These are phyloP conservation scores for Trissonchulus latispiculum DNA, from an alignment of 2,888 invertebrate species.

Conservation along the genomic window DNA sequence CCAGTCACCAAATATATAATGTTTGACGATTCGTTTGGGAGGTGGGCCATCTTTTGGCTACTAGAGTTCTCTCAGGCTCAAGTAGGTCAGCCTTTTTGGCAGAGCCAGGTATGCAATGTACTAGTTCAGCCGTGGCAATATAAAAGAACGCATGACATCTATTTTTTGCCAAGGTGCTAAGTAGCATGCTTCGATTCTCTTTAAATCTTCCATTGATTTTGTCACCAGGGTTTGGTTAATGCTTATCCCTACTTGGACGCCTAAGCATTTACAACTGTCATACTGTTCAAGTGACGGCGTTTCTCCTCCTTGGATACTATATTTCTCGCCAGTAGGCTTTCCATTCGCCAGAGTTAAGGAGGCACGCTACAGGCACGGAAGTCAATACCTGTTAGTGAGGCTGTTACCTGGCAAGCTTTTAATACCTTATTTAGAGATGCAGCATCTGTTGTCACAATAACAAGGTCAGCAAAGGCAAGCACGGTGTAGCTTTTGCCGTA, in stretches of 20 bases:
- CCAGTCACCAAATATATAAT: slow-evolving; percentile 26
- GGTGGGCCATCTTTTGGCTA: slow-evolving; percentile 9
- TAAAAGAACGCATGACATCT: slow-evolving; percentile 31
- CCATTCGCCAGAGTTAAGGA: neutral
- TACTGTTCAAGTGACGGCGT: neutral
- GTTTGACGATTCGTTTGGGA: slow-evolving; percentile 24
- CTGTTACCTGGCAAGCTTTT: neutral
- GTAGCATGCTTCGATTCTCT: slow-evolving; percentile 21
- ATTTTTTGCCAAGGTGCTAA: slow-evolving; percentile 34
- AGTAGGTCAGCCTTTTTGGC: slow-evolving; percentile 22
- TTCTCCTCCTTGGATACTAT: neutral
- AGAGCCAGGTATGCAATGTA: neutral
- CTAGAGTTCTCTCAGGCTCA: slow-evolving; percentile 19
- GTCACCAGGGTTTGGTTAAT: neutral
- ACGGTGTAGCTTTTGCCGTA: neutral
- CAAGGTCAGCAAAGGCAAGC: slow-evolving; percentile 33
- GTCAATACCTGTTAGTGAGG: too few species aligned
- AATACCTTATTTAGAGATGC: neutral
- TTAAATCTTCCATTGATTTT: slow-evolving; percentile 5
- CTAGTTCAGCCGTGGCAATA: slow-evolving; percentile 20
- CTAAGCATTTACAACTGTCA: neutral
- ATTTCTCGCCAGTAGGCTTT: too few species aligned
- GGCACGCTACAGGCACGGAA: neutral
- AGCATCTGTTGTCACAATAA: slow-evolving; percentile 25
- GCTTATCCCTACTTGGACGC: neutral